Base-by-base conservation (phyloP, 2,888 invertebrate species). In the Dolomedes plantarius region DNA sequence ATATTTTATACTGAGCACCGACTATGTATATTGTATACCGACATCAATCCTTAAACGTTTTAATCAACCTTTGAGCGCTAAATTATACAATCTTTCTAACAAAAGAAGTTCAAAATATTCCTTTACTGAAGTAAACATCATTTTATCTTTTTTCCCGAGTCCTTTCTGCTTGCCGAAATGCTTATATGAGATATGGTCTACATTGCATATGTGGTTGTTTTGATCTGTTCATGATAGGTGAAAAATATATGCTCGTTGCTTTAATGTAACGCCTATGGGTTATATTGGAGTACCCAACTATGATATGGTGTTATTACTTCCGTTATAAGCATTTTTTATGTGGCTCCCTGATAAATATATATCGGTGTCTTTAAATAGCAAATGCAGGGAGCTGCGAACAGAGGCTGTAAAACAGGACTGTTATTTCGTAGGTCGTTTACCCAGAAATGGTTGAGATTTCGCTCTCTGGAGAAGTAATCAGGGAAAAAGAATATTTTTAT, bases 261-360 rank as follows among this genome's bases (percentile, higher is more conserved):
- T 83, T 76, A 83, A 83, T 83, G 83, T 28, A 65, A 46, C 75
- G 75, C 82, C 75, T 32, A 81, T 81, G 68, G 73, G 82, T 76
- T 75, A 29, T 23, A 67, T 71, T 67, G 67, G 74, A 80, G 69
- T 32, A 72, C 27, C 41, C 46, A 36, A 65, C 39, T 32, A 77
- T 50, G 83, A 77, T 82, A 76, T 23, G 69, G 56, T 36, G 76
- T 83, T 82, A 82, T 75, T 82, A 82, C 76, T 77, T 83, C 83
- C 76, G 71, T 77, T 83, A 76, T 19, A 76, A 39, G 77, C 28
- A 77, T 65, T 76, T 82, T 71, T 72, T 83, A 77, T 83, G 50
- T 69, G 36, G 64, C 28, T 39, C 28, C 56, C 72, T 65, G 82
- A 76, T 74, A 74, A 72, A 83, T 83, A 83, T 77, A 77, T 77